Percentiles rank a stretch among this genome's conserved stretches.
Evolutionary conservation across 2,797 vertebrate species (phyloP).

Genomic region (Rhodeus uyekii): DNA sequence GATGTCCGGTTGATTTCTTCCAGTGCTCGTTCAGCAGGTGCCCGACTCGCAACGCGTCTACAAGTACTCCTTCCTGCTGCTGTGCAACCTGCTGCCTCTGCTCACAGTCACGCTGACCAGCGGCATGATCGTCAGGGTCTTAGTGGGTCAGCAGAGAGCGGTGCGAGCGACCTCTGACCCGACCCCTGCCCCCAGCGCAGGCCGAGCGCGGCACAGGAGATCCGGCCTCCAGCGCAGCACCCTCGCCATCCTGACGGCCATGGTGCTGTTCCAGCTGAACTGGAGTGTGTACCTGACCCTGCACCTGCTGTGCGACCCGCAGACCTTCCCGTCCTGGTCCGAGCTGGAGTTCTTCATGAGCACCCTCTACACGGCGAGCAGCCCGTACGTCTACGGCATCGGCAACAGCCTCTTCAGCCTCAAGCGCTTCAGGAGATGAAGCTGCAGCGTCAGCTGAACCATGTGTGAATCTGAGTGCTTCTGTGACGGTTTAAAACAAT

Average conservation of each 20-base stretch:
- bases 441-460: too few species aligned
- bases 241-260: slow-evolving; percentile 69
- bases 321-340: slow-evolving; percentile 58
- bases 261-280: slow-evolving; percentile 75
- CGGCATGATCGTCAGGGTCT: slow-evolving; percentile 65
- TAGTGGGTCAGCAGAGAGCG: slow-evolving; percentile 43
- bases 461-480: too few species aligned
- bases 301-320: slow-evolving; percentile 56
- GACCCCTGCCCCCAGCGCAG: slow-evolving; percentile 60
- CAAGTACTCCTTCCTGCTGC: slow-evolving; percentile 67
- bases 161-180: too few species aligned
- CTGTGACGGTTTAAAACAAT: too few species aligned
- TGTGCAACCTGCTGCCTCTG: slow-evolving; percentile 72
- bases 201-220: too few species aligned
- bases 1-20: slow-evolving; percentile 70
- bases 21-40: slow-evolving; percentile 62
- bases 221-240: slow-evolving; percentile 62
- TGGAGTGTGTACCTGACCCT: slow-evolving; percentile 74
- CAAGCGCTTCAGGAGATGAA: slow-evolving; percentile 45
- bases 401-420: slow-evolving; percentile 71
- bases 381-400: slow-evolving; percentile 75
- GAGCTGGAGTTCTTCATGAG: slow-evolving; percentile 73
- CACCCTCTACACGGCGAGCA: slow-evolving; percentile 70
- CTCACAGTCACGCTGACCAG: slow-evolving; percentile 68
- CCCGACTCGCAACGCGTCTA: slow-evolving; percentile 61